These are phyloP conservation scores for Hirundo rustica DNA, from an alignment of 2,797 vertebrate genomes.

Conservation along the genomic window DNA sequence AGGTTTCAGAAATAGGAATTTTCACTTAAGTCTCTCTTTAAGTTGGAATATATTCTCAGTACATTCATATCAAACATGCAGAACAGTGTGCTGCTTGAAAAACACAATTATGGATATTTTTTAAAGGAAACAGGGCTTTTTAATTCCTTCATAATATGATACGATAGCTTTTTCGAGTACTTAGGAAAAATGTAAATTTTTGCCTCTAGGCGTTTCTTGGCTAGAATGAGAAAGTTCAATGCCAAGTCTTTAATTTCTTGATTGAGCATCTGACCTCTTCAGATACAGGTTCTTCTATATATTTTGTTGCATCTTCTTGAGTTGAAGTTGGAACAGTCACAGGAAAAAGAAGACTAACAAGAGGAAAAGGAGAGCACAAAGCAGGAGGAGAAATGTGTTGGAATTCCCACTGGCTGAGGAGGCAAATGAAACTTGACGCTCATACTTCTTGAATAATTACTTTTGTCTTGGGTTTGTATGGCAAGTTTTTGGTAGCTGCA, in stretches of 20 bases:
- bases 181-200: background rate
- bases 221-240: background rate
- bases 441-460: background rate
- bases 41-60: background rate
- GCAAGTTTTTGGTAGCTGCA: background rate
- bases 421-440: background rate
- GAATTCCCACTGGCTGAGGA: background rate
- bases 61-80: background rate
- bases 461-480: background rate
- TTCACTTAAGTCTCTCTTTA: background rate
- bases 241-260: background rate
- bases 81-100: background rate
- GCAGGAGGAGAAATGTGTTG: background rate
- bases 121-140: background rate
- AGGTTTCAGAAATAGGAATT: slow-evolving; percentile 27
- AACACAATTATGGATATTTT: background rate
- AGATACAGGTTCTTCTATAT: background rate
- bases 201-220: background rate
- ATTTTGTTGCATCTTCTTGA: background rate
- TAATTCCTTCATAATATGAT: background rate
- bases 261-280: background rate
- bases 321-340: background rate
- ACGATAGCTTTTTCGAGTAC: background rate
- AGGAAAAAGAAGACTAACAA: background rate
- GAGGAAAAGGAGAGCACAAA: background rate